phyloP scores from a whole-genome alignment of 2,888 invertebrate species.

The Calliphora vomitoria region DNA sequence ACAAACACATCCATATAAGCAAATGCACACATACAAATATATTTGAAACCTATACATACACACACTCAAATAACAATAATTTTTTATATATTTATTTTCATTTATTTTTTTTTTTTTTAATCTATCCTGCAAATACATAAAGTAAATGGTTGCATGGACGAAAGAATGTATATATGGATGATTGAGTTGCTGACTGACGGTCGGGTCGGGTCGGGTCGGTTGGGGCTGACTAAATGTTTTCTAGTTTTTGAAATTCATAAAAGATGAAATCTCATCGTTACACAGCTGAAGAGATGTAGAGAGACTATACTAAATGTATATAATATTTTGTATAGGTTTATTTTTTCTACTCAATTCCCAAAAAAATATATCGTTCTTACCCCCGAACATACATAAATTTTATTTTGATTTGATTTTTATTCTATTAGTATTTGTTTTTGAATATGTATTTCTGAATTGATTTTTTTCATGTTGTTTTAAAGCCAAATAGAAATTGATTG shows the following conservation, averaged over 20 bases:
- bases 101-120: constrained; percentile 16
- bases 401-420: constrained; percentile 61
- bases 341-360: constrained; percentile 15
- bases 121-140: constrained; percentile 25
- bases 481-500: constrained; percentile 71
- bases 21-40: background rate
- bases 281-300: background rate
- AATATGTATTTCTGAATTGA: constrained; percentile 58
- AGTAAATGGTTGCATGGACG: constrained; percentile 22
- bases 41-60: constrained; percentile 1
- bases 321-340: background rate
- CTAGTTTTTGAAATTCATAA: constrained; percentile 15
- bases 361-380: constrained; percentile 21
- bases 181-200: background rate
- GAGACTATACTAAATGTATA: constrained; percentile 24
- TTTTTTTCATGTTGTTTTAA: constrained; percentile 48
- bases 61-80: constrained; percentile 22
- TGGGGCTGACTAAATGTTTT: constrained; percentile 8
- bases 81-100: constrained; percentile 14
- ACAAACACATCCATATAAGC: background rate
- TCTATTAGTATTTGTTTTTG: constrained; percentile 59
- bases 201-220: background rate
- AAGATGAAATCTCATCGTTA: constrained; percentile 20
- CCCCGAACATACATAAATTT: constrained; percentile 12
- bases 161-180: constrained; percentile 1